phyloP scores from a whole-genome alignment of 2,113 vertebrate genomes.

The Pachycephala philippinensis region DNA sequence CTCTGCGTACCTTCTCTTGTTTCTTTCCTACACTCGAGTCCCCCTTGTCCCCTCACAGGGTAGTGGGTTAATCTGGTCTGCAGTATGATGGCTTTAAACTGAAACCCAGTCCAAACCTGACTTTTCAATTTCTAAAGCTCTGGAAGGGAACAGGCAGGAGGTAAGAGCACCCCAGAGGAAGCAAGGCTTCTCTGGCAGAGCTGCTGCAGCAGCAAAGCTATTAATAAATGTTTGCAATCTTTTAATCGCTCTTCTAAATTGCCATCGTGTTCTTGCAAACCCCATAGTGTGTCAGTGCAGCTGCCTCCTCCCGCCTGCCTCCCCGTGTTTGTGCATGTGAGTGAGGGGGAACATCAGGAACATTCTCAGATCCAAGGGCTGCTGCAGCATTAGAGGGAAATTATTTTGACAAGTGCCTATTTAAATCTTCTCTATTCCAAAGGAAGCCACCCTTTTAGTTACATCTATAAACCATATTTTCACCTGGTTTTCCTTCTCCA shows the following conservation, averaged over 20 bases:
- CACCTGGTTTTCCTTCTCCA: not conserved
- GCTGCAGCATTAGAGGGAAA: constrained; percentile 8
- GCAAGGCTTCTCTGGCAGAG: constrained; percentile 17
- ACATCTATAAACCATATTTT: not conserved
- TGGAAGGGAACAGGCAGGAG: not conserved
- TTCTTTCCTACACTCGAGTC: not conserved
- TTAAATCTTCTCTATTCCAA: constrained; percentile 19
- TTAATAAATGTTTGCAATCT: constrained; percentile 67
- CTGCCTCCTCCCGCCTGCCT: constrained; percentile 43
- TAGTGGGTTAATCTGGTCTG: not conserved
- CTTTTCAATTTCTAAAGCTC: not conserved
- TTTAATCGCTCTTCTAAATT: constrained; percentile 64
- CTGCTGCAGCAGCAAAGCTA: constrained; percentile 54
- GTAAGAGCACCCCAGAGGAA: constrained; percentile 27
- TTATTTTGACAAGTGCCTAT: constrained; percentile 51
- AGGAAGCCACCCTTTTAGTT: not conserved
- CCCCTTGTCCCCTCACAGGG: not conserved
- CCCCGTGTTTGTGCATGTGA: constrained; percentile 52
- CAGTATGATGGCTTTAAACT: not conserved
- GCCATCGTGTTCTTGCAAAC: constrained; percentile 53
- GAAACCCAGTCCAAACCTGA: not conserved
- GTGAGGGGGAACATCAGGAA: constrained; percentile 60
- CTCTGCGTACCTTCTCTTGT: not conserved
- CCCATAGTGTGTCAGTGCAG: constrained; percentile 36
- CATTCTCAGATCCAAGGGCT: constrained; percentile 27